These are phyloP conservation scores for Drosophila kepulauana DNA, from an alignment of 1,140 invertebrate species.

Conservation along the genomic window DNA sequence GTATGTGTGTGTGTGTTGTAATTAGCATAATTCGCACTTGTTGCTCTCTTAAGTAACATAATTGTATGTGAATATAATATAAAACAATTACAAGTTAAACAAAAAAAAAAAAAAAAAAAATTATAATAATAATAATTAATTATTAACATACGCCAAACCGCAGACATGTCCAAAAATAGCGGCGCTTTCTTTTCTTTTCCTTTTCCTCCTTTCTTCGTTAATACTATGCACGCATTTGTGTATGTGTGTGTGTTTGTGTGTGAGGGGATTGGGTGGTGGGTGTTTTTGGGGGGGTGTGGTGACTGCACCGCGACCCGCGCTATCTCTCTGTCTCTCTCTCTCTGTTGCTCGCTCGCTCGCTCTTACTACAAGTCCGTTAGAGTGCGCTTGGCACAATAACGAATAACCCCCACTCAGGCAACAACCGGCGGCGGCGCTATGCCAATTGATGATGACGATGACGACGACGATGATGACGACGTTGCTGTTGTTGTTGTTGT, in stretches of 20 bases:
- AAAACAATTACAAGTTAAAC: slow-evolving; percentile 38
- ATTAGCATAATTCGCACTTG: slow-evolving; percentile 1
- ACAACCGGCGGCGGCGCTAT: slow-evolving; percentile 80
- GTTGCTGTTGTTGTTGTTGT: slow-evolving; percentile 15
- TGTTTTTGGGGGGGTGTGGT: not conserved
- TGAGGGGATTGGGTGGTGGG: not conserved
- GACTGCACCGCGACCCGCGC: slow-evolving; percentile 63
- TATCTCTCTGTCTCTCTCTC: slow-evolving; percentile 3
- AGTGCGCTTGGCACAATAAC: slow-evolving; percentile 82
- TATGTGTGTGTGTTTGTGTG: slow-evolving; percentile 3
- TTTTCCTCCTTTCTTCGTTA: slow-evolving; percentile 34
- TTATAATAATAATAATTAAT: slow-evolving; percentile 19
- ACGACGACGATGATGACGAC: slow-evolving; percentile 8
- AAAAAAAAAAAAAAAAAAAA: slow-evolving; percentile 37
- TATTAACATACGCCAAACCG: slow-evolving; percentile 37
- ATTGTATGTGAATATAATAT: slow-evolving; percentile 13
- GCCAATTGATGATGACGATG: slow-evolving; percentile 53
- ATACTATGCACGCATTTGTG: slow-evolving; percentile 66
- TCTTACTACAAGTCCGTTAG: slow-evolving; percentile 79
- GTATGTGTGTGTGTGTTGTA: slow-evolving; percentile 16
- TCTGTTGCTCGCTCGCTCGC: slow-evolving; percentile 36
- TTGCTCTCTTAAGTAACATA: slow-evolving; percentile 48
- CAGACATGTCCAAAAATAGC: slow-evolving; percentile 52
- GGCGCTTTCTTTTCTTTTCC: slow-evolving; percentile 14
- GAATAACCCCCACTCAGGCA: slow-evolving; percentile 85